phyloP scores from a whole-genome alignment of 2,113 vertebrate species.

The Guaruba guarouba region DNA sequence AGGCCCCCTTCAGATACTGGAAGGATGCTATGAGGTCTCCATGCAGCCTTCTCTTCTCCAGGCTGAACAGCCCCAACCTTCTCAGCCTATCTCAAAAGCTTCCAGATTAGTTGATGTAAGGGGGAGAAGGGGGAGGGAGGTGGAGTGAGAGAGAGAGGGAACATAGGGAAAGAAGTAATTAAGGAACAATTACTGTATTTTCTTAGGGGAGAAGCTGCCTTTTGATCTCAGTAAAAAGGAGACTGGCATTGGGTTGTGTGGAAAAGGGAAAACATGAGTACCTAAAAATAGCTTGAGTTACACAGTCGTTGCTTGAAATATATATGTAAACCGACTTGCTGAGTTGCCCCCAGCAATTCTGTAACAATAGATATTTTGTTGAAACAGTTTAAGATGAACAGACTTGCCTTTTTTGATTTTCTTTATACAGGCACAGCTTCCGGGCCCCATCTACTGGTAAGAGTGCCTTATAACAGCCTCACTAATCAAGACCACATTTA shows the following conservation, averaged over 20 bases:
- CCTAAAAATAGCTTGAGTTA: neutral
- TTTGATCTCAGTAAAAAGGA: neutral
- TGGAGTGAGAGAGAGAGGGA: fast-evolving
- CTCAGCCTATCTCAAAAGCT: neutral
- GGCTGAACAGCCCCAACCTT: too few relatives aligned
- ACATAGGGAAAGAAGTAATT: neutral
- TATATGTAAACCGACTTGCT: neutral
- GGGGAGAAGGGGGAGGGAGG: neutral
- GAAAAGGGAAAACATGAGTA: neutral
- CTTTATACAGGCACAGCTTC: neutral
- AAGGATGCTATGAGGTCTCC: too few relatives aligned
- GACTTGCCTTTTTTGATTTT: neutral
- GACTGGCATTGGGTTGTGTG: fast-evolving
- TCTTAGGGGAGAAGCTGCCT: neutral
- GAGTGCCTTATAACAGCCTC: neutral
- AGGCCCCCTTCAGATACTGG: too few relatives aligned
- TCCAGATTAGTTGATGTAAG: neutral
- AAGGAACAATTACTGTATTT: neutral
- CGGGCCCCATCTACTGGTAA: constrained; percentile 44
- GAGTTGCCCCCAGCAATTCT: neutral
- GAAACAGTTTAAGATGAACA: neutral
- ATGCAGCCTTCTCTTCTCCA: too few relatives aligned
- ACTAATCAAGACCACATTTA: neutral
- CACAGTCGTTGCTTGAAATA: neutral
- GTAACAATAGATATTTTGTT: neutral